Base-by-base conservation (phyloP, 2,888 invertebrate genomes). In the Junonia oenone region DNA sequence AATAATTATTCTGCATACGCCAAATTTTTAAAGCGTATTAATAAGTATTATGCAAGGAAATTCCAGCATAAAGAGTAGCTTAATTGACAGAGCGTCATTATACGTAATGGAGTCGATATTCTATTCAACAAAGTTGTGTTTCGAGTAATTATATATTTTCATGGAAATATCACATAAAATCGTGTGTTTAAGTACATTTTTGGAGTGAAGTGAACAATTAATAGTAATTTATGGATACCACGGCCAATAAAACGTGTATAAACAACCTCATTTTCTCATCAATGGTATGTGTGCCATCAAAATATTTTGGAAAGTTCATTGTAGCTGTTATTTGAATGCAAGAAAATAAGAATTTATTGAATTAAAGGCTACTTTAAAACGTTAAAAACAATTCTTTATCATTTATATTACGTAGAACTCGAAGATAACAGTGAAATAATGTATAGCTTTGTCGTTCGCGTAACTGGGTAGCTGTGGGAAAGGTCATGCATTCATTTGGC, bases 31-130 rank as follows among this genome's bases (percentile, higher is more conserved):
- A 9, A 9, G 2, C 6, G 11, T 15, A 8, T n/a, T n/a, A 2
- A 22, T 43, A 43, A 13, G 5, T 33, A 15, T 11, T 27, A 26
- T 15, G 45, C 38, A 4, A 48, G 74, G 82, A 63, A 78, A 88
- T 87, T 87, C 87, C 83, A 63, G 33, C 51, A 52, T 2, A 64
- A 78, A 76, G 68, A 83, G 84, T 72, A 61, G 45, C 55, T 75
- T 63, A 67, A 69, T 84, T 91, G 92, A 91, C 73, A 85, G 83
- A 91, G 92, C 92, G 91, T 92, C 92, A 86, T 91, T 89, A 91
- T 92, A 91, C 91, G 92, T 92, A 92, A 92, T 92, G 92, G 92
- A 92, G 92, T 90, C 91, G 87, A 91, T 77, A 78, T 83, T 81
- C 76, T 75, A 68, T 76, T 75, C 73, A 67, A 77, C 68, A 54